Evolutionary conservation across 2,797 vertebrate genomes (phyloP), one percentile per base, ranked within the genome.

Genomic region (Gobio occitaniae): DNA sequence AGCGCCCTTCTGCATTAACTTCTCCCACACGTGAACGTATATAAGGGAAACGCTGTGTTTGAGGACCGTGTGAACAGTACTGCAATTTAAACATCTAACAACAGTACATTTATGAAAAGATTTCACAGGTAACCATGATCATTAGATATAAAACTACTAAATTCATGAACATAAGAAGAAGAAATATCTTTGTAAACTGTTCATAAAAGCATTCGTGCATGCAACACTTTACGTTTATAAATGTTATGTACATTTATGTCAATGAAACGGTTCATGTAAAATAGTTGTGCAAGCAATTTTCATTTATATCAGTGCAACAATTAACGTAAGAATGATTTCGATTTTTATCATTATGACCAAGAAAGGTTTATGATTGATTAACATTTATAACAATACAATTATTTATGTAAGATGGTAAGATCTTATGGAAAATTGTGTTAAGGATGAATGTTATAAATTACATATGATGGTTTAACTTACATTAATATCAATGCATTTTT

Each of bases 1-100:
- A 44, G 72, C 15, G 77, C 50, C 66, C 69, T 75, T 77, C 82
- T 78, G 78, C 78, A 68, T 88, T 82, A 84, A 81, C 66, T 84
- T 65, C 72, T 82, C 36, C 52, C 44, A 63, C 25, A 54, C 21
- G 10, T 21, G 8, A 66, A 59, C 25, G 75, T 71, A 48, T n/a
- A 44, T 38, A 16, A 82, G 17, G 41, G 38, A 63, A 63, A 38
- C 3, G 2, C 13, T 16, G 61, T 65, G 38, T 19, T 56, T 5
- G 38, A 61, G 38, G 19, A 61, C 16, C n/a, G 3, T 44, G 50
- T 29, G 79, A 81, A 71, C 52, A 41, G 38, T n/a, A 48, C 52
- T 61, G 38, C 44, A 32, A 6, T n/a, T 11, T 2, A 21, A 56
- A 41, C 13, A 41, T 59, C 32, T 15, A 56, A 41, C 32, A 59